Percentiles rank a stretch among this genome's conserved stretches.
These are phyloP conservation scores for Venusia cambrica DNA, from an alignment of 2,888 invertebrate species.

Conservation along the genomic window DNA sequence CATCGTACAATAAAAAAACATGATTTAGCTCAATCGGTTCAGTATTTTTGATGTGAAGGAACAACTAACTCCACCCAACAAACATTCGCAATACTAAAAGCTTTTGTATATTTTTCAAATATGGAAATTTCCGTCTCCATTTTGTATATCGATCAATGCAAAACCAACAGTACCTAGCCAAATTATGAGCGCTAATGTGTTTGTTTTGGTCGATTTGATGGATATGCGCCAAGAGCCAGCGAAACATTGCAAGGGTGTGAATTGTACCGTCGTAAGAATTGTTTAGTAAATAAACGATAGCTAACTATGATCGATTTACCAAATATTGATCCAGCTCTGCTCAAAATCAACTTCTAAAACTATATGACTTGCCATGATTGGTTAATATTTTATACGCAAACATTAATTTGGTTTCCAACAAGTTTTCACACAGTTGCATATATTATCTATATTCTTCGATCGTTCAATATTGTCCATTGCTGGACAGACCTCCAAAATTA, in stretches of 20 bases:
- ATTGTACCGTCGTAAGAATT: conserved; percentile 4
- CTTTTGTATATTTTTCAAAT: background rate
- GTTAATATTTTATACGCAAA: too few species aligned
- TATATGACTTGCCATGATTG: too few species aligned
- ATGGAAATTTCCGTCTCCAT: conserved; percentile 6
- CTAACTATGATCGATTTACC: background rate
- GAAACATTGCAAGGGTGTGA: conserved; percentile 11
- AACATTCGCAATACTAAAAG: background rate
- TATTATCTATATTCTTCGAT: too few species aligned
- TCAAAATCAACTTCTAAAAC: background rate
- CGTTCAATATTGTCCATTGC: too few species aligned
- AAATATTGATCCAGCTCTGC: background rate
- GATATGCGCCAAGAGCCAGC: conserved; percentile 13
- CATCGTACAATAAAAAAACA: too few species aligned
- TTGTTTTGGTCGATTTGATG: conserved; percentile 13
- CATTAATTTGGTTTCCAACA: too few species aligned
- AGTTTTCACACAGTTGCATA: too few species aligned
- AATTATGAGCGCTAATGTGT: conserved; percentile 11
- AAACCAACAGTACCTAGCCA: conserved; percentile 11
- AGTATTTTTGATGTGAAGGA: too few species aligned
- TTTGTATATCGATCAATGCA: background rate
- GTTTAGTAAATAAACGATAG: background rate
- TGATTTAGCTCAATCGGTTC: too few species aligned
- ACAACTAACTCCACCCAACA: too few species aligned
- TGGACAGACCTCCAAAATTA: too few species aligned